These are phyloP conservation scores for Myotis vivesi DNA, from an alignment of 2,797 vertebrate species.

Conservation along the genomic window DNA sequence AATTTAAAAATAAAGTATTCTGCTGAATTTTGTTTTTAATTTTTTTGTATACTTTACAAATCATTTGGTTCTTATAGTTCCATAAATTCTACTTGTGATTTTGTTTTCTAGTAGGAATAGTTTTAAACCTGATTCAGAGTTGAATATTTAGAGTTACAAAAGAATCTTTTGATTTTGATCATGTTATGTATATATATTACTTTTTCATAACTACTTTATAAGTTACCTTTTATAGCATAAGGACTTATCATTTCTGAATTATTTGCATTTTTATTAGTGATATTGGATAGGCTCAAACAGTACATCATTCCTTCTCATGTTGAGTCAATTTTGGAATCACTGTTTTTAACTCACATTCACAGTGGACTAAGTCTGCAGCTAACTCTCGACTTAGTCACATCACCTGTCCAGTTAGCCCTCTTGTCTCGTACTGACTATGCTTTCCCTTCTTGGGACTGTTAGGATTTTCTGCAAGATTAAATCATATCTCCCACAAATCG, in stretches of 20 bases:
- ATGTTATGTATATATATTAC: not conserved
- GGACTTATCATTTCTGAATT: not conserved
- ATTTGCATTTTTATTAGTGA: not conserved
- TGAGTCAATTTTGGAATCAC: no score
- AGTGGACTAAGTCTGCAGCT: not conserved
- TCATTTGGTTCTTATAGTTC: not conserved
- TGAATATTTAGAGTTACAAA: not conserved
- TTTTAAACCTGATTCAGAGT: not conserved
- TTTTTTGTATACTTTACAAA: not conserved
- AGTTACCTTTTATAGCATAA: not conserved
- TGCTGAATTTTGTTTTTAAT: not conserved
- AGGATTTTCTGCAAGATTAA: not conserved
- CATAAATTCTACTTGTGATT: not conserved
- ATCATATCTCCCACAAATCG: no score
- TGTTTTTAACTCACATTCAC: not conserved
- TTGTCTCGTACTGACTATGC: accelerated
- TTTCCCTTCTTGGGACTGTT: not conserved
- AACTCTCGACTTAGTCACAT: accelerated
- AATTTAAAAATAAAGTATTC: not conserved
- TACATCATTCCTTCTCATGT: not conserved
- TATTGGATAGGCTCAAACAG: no score
- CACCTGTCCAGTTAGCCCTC: not conserved
- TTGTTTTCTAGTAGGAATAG: not conserved
- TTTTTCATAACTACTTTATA: not conserved
- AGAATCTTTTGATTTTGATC: not conserved